These are phyloP conservation scores for Nothoprocta pentlandii DNA, from an alignment of 2,113 vertebrate genomes.

Conservation along the genomic window DNA sequence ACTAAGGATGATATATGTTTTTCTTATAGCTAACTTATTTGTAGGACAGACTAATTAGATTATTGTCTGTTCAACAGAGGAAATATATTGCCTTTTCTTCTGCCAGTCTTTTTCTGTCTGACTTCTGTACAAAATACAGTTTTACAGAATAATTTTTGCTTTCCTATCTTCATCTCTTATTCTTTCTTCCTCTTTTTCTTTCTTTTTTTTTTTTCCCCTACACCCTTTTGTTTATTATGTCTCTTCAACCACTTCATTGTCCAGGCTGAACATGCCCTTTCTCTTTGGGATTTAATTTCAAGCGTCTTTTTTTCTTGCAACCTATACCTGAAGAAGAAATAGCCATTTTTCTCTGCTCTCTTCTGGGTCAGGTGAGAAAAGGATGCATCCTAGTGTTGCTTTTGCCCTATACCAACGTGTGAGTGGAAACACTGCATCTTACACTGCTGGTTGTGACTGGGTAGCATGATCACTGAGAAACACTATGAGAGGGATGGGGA, in stretches of 20 bases:
- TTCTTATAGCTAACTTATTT: not conserved
- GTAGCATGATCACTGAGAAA: not conserved
- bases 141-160: not conserved
- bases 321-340: constrained; percentile 33
- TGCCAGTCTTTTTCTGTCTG: not conserved
- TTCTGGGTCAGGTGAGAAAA: constrained; percentile 69
- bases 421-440: not conserved
- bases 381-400: not conserved
- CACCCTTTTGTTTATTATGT: not conserved
- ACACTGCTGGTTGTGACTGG: not conserved
- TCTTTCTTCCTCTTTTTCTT: not conserved
- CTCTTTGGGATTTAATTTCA: constrained; percentile 57
- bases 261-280: constrained; percentile 45
- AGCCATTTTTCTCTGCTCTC: constrained; percentile 35
- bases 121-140: not conserved
- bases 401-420: not conserved
- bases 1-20: not conserved
- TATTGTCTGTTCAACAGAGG: not conserved
- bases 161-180: not conserved
- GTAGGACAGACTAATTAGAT: not conserved
- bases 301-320: constrained; percentile 44
- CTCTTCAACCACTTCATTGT: constrained; percentile 51
- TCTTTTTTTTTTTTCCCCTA: not conserved
- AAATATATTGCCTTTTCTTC: not conserved
- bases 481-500: not conserved